These are phyloP conservation scores for Anoplopoma fimbria DNA, from an alignment of 2,113 vertebrate species.

Conservation along the genomic window DNA sequence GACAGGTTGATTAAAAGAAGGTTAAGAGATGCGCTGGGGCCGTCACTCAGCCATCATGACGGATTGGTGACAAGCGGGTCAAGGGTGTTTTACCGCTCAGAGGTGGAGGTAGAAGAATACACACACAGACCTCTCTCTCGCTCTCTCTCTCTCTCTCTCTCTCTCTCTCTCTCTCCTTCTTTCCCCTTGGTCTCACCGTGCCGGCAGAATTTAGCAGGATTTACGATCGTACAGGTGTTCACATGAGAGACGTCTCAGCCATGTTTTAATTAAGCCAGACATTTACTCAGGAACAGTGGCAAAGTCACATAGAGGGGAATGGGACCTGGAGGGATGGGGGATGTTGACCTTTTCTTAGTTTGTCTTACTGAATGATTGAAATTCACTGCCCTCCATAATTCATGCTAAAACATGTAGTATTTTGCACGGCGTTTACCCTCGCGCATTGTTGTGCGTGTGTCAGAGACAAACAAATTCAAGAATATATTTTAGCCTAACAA, in stretches of 20 bases:
- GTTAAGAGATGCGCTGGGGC: slow-evolving; percentile 76
- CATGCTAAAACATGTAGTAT: slow-evolving; percentile 22
- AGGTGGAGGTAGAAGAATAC: slow-evolving; percentile 33
- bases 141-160: too few relatives aligned
- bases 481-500: not conserved
- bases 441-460: not conserved
- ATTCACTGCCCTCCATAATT: slow-evolving; percentile 38
- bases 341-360: slow-evolving; percentile 57
- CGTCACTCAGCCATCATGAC: slow-evolving; percentile 78
- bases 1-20: slow-evolving; percentile 86
- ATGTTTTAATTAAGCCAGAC: slow-evolving; percentile 72
- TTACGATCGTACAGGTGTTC: slow-evolving; percentile 68
- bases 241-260: slow-evolving; percentile 13
- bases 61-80: slow-evolving; percentile 75
- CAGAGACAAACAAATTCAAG: not conserved
- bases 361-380: slow-evolving; percentile 58
- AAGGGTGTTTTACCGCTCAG: slow-evolving; percentile 66
- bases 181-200: slow-evolving; percentile 7
- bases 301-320: slow-evolving; percentile 66
- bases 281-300: slow-evolving; percentile 42
- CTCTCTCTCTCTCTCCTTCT: not conserved
- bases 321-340: slow-evolving; percentile 41
- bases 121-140: too few relatives aligned
- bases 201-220: slow-evolving; percentile 55
- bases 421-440: not conserved